phyloP scores from a whole-genome alignment of 2,888 invertebrate species.

The Apodemia zela region DNA sequence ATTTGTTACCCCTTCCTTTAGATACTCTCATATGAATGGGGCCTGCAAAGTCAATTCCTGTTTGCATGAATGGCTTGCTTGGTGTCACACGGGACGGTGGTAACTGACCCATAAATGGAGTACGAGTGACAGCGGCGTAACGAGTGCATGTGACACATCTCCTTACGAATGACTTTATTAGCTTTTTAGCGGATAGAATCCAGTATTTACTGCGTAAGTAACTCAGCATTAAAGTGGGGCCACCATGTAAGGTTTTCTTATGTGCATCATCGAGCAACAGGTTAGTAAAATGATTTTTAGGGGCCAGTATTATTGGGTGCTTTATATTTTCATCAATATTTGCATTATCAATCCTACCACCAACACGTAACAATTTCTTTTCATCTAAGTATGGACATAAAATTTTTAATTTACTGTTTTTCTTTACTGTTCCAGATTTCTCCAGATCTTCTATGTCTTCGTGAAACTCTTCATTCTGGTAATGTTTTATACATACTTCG shows the following conservation, averaged over 20 bases:
- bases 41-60: constrained; percentile 29
- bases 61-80: constrained; percentile 22
- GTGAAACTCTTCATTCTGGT: constrained; percentile 18
- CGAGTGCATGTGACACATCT: constrained; percentile 24
- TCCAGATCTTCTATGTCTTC: constrained; percentile 18
- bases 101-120: constrained; percentile 24
- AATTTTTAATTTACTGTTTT: constrained; percentile 26
- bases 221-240: constrained; percentile 29
- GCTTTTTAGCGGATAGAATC: constrained; percentile 25
- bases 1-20: constrained; percentile 25
- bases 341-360: constrained; percentile 30
- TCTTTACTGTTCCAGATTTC: constrained; percentile 8
- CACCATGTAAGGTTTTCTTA: constrained; percentile 32
- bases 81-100: constrained; percentile 22
- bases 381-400: constrained; percentile 32
- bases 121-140: constrained; percentile 16
- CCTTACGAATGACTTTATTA: constrained; percentile 19
- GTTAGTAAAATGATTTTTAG: background rate
- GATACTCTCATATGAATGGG: constrained; percentile 24
- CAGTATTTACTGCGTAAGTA: constrained; percentile 30
- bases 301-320: background rate
- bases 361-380: constrained; percentile 30
- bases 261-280: background rate
- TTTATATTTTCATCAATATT: constrained; percentile 9
- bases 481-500: constrained; percentile 18